Conservation (phyloP, 2,797 vertebrate genomes). For the Mallotus villosus region DNA sequence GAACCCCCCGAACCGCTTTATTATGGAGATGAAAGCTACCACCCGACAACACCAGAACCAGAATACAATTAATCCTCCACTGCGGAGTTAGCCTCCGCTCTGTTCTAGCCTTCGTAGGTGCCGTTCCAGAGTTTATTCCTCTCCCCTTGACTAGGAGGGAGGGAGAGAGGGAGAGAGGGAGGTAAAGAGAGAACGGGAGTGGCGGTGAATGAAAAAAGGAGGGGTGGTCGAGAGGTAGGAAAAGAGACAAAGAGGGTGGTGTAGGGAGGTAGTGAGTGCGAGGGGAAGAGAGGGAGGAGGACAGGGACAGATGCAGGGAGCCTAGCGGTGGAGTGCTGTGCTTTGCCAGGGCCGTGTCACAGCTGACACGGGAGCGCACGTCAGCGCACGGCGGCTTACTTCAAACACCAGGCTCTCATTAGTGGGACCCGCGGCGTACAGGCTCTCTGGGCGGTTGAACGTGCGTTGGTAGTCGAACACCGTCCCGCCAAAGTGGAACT, state of each 20-base stretch:
- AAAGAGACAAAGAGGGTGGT: too few species aligned
- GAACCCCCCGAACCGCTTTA: constrained; percentile 16
- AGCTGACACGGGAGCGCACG: constrained; percentile 58
- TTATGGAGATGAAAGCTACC: constrained; percentile 35
- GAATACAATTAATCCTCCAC: constrained; percentile 59
- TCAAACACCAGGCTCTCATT: constrained; percentile 97
- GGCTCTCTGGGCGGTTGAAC: constrained; percentile 85
- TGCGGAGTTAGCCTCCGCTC: constrained; percentile 32
- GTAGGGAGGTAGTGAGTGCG: too few species aligned
- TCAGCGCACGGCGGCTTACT: constrained; percentile 79
- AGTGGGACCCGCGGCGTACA: constrained; percentile 87
- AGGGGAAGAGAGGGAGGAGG: too few species aligned
- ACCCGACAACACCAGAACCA: constrained; percentile 33
- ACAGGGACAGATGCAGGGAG: too few species aligned
- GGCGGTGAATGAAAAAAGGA: too few species aligned
- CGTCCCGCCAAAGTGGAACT: constrained; percentile 88
- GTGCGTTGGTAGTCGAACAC: constrained; percentile 90
- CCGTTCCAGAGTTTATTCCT: not conserved
- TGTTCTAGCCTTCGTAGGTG: not conserved
- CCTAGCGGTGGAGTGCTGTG: constrained; percentile 3
- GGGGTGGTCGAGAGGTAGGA: too few species aligned
- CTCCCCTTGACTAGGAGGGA: constrained; percentile 22
- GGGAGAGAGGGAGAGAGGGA: constrained; percentile 12
- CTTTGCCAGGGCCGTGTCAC: constrained; percentile 60
- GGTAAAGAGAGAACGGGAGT: too few species aligned